These are phyloP conservation scores for Malurus elegans DNA, from an alignment of 2,113 vertebrate species.

Conservation along the genomic window DNA sequence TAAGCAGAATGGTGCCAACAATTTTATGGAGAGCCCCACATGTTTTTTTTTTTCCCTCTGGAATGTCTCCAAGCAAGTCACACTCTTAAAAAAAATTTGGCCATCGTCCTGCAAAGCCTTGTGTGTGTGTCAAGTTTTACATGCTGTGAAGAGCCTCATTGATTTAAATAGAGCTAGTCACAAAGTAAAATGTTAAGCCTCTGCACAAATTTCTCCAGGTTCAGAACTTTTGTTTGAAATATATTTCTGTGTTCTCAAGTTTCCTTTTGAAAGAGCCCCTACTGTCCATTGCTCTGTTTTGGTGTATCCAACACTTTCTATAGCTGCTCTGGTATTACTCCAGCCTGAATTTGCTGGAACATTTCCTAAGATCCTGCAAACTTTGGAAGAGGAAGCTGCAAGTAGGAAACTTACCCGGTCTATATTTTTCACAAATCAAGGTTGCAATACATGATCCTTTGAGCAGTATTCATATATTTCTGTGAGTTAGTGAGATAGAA, in stretches of 20 bases:
- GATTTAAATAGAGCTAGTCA: background rate
- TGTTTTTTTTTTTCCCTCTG: background rate
- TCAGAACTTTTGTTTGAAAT: background rate
- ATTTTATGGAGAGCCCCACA: background rate
- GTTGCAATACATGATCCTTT: background rate
- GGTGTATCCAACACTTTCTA: background rate
- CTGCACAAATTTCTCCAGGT: background rate
- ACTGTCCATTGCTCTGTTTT: background rate
- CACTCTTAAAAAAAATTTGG: slow-evolving; percentile 7
- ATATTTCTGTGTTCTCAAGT: background rate
- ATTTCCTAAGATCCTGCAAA: background rate
- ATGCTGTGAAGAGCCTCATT: slow-evolving; percentile 3
- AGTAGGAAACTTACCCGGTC: background rate
- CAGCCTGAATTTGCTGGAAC: background rate
- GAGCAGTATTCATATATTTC: background rate
- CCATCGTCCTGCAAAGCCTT: slow-evolving; percentile 6
- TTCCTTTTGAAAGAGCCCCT: background rate
- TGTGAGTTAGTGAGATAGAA: background rate
- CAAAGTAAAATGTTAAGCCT: background rate
- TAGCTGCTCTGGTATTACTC: background rate
- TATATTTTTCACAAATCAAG: background rate
- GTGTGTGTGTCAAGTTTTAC: slow-evolving; percentile 5
- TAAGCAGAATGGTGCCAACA: slow-evolving; percentile 20
- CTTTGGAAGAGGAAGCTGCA: background rate
- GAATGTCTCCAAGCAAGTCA: slow-evolving; percentile 44